Evolutionary conservation across 2,797 vertebrate species (phyloP), one percentile per base, ranked within the genome.

Genomic region (Crocidura indochinensis): DNA sequence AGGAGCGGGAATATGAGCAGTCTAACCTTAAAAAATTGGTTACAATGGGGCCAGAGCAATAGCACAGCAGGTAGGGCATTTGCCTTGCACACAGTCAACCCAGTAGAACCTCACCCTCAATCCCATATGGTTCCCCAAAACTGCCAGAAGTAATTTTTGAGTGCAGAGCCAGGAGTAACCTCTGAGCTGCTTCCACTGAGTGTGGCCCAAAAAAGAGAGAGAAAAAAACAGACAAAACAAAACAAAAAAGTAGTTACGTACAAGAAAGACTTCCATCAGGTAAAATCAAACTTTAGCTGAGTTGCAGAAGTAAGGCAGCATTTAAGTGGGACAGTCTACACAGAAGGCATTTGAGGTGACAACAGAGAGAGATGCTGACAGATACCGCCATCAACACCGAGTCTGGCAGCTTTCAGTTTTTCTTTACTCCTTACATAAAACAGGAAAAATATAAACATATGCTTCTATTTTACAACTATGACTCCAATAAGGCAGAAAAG

Each of bases 211-310:
- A 38, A 38, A 38, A 38, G 38, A 38, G 38, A 38, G 5, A 38
- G 5, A 38, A 38, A 38, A 38, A 38, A 38, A 38, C 2, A 38
- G 38, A 38, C 38, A 38, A 38, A 38, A 38, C n/a, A n/a, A n/a
- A n/a, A n/a, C n/a, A n/a, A 38, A 38, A 38, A 38, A 38, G 38
- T 38, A 38, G 38, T 38, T 38, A 38, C 38, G 5, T 38, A 38
- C 62, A 31, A 81, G 44, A 76, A 88, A 85, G 74, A 79, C 29
- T 44, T 15, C 79, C 73, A 38, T 46, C 56, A 76, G 56, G 22
- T 67, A 92, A 94, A 73, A 56, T 7, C 12, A 22, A 56, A 56
- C 83, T 79, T 62, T 69, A 31, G n/a, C 51, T 64, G 47, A 86
- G 62, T 27, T 7, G 19, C 49, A 65, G 71, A 60, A 15, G 22